Percentiles rank a stretch among this genome's conserved stretches.
Conservation (phyloP, 2,888 invertebrate species). For the Tolmerus cingulatus region DNA sequence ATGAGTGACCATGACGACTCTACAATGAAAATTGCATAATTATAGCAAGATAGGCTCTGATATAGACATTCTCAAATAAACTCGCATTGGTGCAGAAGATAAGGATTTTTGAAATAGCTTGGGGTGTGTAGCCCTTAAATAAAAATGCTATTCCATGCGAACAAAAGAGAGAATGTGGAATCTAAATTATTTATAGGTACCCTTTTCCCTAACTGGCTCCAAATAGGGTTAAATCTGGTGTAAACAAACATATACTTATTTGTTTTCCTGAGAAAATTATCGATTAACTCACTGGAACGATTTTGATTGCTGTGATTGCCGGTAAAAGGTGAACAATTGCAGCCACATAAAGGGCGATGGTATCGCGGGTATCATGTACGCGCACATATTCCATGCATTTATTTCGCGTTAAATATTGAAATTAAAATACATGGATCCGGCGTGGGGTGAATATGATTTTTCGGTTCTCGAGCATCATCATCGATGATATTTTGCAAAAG, state of each 20-base stretch:
- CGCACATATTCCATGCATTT: constrained; percentile 20
- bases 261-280: not conserved
- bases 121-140: not conserved
- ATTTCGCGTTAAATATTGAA: constrained; percentile 32
- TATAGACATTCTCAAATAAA: not conserved
- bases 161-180: not conserved
- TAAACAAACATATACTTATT: not conserved
- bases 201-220: not conserved
- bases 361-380: not conserved
- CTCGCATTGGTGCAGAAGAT: not conserved
- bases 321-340: constrained; percentile 18
- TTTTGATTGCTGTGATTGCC: not conserved
- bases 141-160: not conserved
- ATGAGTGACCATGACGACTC: too few species aligned
- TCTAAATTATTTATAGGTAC: not conserved
- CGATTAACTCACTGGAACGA: constrained; percentile 4
- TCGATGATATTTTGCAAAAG: constrained; percentile 18
- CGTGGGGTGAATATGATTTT: constrained; percentile 42
- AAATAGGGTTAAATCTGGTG: not conserved
- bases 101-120: not conserved
- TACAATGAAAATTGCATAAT: not conserved
- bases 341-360: constrained; percentile 8
- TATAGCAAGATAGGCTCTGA: not conserved
- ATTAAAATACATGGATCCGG: constrained; percentile 12
- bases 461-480: constrained; percentile 39